Conservation (phyloP, 2,888 invertebrate genomes). For the Dichetophora obliterata region DNA sequence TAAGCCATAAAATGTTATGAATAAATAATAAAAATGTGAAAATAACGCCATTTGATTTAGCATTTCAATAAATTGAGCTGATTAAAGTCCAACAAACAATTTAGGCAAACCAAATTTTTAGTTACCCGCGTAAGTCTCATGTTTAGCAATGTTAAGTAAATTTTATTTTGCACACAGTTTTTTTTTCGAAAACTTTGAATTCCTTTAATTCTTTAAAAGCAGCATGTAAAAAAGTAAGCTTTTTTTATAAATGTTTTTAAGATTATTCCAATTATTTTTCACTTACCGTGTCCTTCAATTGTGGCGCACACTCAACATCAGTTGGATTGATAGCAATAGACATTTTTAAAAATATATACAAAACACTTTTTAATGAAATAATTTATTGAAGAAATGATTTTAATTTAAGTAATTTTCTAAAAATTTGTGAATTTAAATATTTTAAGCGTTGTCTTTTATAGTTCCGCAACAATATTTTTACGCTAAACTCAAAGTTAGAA, state of each 20-base stretch:
- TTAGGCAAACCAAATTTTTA: neutral
- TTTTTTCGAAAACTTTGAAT: constrained; percentile 3
- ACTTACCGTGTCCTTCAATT: constrained; percentile 64
- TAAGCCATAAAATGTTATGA: neutral
- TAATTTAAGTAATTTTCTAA: neutral
- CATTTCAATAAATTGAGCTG: neutral
- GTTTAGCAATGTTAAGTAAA: neutral
- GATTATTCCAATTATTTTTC: neutral
- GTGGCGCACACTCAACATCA: constrained; percentile 55
- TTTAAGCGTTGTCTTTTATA: neutral
- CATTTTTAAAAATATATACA: constrained; percentile 49
- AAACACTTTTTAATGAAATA: neutral
- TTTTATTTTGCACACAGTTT: neutral
- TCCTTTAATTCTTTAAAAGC: constrained; percentile 16
- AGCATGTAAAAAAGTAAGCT: neutral
- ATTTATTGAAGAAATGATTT: neutral
- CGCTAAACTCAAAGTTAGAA: constrained; percentile 18
- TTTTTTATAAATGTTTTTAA: neutral
- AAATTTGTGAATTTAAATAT: neutral
- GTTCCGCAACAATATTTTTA: neutral
- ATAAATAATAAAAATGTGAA: neutral
- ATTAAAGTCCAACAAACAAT: neutral
- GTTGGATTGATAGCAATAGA: constrained; percentile 59
- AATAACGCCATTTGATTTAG: neutral
- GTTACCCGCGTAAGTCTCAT: constrained; percentile 12